Base-by-base conservation (phyloP, 2,113 vertebrate species). In the Grantiella picta region DNA sequence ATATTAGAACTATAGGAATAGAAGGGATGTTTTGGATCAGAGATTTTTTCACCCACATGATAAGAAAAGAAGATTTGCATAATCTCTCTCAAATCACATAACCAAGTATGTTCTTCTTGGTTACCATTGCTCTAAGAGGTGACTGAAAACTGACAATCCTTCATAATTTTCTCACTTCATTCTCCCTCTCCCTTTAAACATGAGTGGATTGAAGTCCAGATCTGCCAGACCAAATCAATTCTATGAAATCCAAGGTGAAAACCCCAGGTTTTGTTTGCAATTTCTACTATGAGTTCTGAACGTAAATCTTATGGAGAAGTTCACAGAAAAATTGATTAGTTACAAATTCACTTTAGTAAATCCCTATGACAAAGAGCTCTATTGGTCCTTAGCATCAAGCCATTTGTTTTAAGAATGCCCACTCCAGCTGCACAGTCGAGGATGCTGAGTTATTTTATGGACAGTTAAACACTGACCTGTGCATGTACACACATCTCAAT, bases 391-490 rank as follows among this genome's bases (percentile, higher is more conserved):
- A 78, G 8, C 35, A 82, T 21, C 3, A 5, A 71, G 40, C 28
- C 2, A 75, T 65, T 86, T 78, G 25, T 92, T 77, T 88, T 45
- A 53, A 69, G 75, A 92, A 65, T 60, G 29, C 53, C 49, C 50
- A 28, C 38, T 92, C 64, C 92, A 94, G 53, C 25, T 86, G 64
- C n/a, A 89, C 29, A 60, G 27, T 59, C 28, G 38, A 29, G 75
- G 78, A 86, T 59, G 49, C 56, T 80, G 78, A 70, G 87, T 82
- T 85, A 72, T 82, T 79, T 89, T 85, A 50, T 29, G 52, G 14
- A 59, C 33, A 77, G 12, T 47, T 76, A 81, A 76, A 76, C 7
- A 60, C 29, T 75, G 22, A 42, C 1, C 3, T 4, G 8, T 1
- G 2, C 44, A 40, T 1, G 5, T 31, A 38, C 25, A n/a, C 21